A percentile compares a stretch with the other conserved stretches of the same genome.
Evolutionary conservation across 2,113 vertebrate genomes (phyloP).

Genomic region (Plecturocebus donacophilus): DNA sequence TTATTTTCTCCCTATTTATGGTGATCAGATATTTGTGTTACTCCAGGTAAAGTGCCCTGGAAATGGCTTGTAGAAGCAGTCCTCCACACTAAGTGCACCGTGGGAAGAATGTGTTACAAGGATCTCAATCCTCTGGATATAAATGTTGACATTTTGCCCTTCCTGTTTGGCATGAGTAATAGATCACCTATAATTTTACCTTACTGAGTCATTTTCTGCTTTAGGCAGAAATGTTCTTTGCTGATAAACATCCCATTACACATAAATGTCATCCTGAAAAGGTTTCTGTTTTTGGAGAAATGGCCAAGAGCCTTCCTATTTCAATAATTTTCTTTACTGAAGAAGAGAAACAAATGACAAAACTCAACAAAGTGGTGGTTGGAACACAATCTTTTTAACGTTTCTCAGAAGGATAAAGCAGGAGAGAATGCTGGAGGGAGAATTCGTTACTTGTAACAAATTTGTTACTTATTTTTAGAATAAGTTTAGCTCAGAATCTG

Average conservation of each 20-base stretch:
- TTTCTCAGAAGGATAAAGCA: not conserved
- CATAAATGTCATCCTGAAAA: constrained; percentile 43
- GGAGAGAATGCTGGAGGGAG: not conserved
- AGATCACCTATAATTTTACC: constrained; percentile 52
- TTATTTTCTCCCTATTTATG: constrained; percentile 48
- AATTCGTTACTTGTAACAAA: not conserved
- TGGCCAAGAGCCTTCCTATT: not conserved
- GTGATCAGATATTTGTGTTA: constrained; percentile 34
- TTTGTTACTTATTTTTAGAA: not conserved
- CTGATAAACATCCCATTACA: constrained; percentile 5
- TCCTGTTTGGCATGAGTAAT: constrained; percentile 4
- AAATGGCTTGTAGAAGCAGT: constrained; percentile 19
- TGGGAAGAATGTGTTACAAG: not conserved
- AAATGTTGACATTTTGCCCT: not conserved
- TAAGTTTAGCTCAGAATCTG: not conserved
- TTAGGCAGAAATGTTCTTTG: constrained; percentile 57
- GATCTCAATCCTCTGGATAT: not conserved
- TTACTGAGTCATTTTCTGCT: constrained; percentile 36
- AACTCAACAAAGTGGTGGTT: not conserved
- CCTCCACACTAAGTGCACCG: not conserved
- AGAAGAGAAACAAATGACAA: not conserved
- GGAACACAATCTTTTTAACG: not conserved
- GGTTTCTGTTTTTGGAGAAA: constrained; percentile 53
- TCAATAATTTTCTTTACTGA: constrained; percentile 42
- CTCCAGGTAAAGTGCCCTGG: constrained; percentile 30